Percentiles rank a stretch among this genome's conserved stretches.
Evolutionary conservation across 2,113 vertebrate genomes (phyloP).

Genomic region (Actinemys pallida): DNA sequence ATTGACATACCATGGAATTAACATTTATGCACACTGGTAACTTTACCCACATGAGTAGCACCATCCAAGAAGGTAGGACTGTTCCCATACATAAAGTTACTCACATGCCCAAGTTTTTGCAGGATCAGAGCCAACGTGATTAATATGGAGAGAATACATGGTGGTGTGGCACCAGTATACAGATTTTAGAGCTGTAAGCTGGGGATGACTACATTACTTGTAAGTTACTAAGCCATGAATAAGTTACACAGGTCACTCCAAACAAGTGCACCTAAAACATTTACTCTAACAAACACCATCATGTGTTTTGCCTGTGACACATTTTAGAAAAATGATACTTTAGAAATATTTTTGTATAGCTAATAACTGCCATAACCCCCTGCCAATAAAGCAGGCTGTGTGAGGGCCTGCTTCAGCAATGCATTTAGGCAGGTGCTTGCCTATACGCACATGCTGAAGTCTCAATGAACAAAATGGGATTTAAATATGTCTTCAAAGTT

Average conservation of each 20-base stretch:
- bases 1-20: not conserved
- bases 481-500: slow-evolving; percentile 1
- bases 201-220: not conserved
- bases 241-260: not conserved
- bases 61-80: not conserved
- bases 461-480: not conserved
- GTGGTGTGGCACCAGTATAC: not conserved
- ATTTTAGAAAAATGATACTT: not conserved
- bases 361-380: not conserved
- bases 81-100: not conserved
- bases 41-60: not conserved
- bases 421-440: not conserved
- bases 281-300: not conserved
- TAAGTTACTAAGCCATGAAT: not conserved
- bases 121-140: slow-evolving; percentile 22
- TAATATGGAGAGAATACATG: not conserved
- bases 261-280: not conserved
- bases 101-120: slow-evolving; percentile 21
- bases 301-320: not conserved
- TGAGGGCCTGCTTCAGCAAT: not conserved
- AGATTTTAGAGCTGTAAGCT: not conserved
- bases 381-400: slow-evolving; percentile 7
- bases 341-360: not conserved
- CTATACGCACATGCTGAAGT: slow-evolving; percentile 6
- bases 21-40: not conserved